Conservation (phyloP, 2,888 invertebrate species). For the Theristus sp. region DNA sequence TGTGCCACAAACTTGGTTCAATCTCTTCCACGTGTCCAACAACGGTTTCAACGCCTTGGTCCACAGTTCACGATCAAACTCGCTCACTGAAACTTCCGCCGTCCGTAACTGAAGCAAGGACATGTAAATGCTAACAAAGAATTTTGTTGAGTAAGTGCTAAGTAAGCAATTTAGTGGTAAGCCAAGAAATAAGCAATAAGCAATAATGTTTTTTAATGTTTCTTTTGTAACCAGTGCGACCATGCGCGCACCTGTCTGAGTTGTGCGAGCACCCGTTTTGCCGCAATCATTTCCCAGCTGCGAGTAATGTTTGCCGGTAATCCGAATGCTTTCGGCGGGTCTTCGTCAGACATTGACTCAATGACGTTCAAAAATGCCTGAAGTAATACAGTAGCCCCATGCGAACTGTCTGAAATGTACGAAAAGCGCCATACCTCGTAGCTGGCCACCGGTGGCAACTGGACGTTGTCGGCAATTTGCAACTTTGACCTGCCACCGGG, state of each 20-base stretch:
- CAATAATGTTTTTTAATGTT: background rate
- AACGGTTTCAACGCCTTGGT: constrained; percentile 48
- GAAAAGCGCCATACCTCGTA: constrained; percentile 32
- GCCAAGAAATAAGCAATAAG: no score
- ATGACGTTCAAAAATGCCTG: constrained; percentile 46
- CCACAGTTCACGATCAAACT: constrained; percentile 41
- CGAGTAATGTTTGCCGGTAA: constrained; percentile 67
- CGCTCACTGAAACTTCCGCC: constrained; percentile 26
- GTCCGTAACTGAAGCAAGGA: constrained; percentile 1
- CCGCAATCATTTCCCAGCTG: constrained; percentile 56
- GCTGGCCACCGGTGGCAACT: constrained; percentile 40
- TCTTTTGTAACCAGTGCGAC: background rate
- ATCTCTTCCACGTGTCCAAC: constrained; percentile 62
- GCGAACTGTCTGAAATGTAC: no score
- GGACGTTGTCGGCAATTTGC: constrained; percentile 36
- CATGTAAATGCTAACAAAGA: no score
- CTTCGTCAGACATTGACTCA: constrained; percentile 49
- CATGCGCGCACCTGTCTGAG: constrained; percentile 30
- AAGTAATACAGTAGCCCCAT: no score
- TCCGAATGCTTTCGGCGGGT: constrained; percentile 56
- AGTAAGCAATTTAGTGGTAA: no score
- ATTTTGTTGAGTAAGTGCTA: no score
- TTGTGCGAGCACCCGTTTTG: constrained; percentile 42
- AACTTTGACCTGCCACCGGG: background rate
- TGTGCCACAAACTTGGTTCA: no score